phyloP scores from a whole-genome alignment of 1,140 invertebrate species.

The Acromyrmex heyeri region DNA sequence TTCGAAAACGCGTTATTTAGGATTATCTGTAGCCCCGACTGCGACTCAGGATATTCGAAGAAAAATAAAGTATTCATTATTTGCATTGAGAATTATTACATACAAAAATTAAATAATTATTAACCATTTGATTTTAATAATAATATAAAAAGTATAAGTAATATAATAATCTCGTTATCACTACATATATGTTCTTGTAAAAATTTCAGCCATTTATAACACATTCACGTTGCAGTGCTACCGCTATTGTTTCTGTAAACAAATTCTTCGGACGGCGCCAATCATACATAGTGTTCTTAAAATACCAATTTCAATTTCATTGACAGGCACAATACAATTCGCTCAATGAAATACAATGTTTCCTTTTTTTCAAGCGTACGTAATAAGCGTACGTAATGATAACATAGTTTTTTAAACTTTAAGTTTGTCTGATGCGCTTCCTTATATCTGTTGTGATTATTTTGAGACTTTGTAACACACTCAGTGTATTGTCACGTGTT shows the following conservation, averaged over 20 bases:
- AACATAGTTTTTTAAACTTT: not conserved
- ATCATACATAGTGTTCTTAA: not conserved
- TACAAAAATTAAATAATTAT: conserved; percentile 4
- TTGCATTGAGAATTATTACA: not conserved
- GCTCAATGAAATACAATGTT: not conserved
- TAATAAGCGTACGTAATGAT: not conserved
- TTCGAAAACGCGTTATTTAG: not conserved
- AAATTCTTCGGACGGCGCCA: not conserved
- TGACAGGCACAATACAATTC: not conserved
- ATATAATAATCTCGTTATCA: not conserved
- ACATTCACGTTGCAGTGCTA: not conserved
- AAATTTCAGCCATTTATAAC: not conserved
- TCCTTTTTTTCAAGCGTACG: not conserved
- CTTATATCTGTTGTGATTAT: not conserved
- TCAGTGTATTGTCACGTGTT: not conserved
- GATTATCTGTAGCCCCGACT: not conserved
- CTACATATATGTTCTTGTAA: not conserved
- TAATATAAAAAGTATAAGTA: too few relatives aligned
- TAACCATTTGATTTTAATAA: not conserved
- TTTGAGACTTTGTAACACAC: not conserved
- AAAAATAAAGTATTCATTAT: not conserved
- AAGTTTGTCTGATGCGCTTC: not conserved
- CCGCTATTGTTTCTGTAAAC: conserved; percentile 19
- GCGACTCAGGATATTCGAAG: not conserved
- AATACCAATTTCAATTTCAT: conserved; percentile 9